These are phyloP conservation scores for fruit fly (Drosophila melanogaster) DNA, from an alignment of 1,140 invertebrate genomes.

Conservation along the genomic window DNA sequence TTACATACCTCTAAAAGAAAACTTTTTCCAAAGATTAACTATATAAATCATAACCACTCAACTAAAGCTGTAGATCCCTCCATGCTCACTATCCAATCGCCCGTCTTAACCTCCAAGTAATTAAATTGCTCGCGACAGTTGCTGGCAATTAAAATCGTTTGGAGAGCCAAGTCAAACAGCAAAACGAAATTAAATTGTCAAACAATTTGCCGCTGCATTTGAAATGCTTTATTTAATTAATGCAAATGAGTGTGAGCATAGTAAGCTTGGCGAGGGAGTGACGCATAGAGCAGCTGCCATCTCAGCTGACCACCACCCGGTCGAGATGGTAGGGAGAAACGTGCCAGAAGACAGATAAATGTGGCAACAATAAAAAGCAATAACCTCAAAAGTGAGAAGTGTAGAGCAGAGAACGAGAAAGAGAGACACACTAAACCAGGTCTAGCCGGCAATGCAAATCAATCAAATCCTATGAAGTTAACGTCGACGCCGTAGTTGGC, in stretches of 20 bases:
- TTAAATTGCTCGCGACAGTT: constrained; percentile 30
- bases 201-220: constrained; percentile 68
- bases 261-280: constrained; percentile 11
- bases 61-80: neutral
- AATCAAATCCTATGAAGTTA: constrained; percentile 47
- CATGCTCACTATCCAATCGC: too few relatives aligned
- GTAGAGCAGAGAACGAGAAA: constrained; percentile 6
- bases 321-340: constrained; percentile 49
- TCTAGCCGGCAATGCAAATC: constrained; percentile 66
- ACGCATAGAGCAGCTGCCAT: constrained; percentile 49
- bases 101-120: constrained; percentile 34
- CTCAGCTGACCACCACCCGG: constrained; percentile 42
- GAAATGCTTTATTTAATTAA: constrained; percentile 77
- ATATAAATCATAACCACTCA: neutral
- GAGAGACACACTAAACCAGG: constrained; percentile 57
- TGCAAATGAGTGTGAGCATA: constrained; percentile 55
- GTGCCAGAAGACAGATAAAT: constrained; percentile 52
- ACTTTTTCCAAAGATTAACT: too few relatives aligned
- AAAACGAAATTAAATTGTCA: constrained; percentile 73
- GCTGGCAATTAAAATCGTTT: constrained; percentile 66
- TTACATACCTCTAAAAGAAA: too few relatives aligned
- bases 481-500: constrained; percentile 7
- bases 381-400: constrained; percentile 8
- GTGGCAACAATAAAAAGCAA: constrained; percentile 35
- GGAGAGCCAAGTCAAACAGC: constrained; percentile 52